Base-by-base conservation (phyloP, 92 coral and sea anemone species). In the Epizoanthus rinbou region DNA sequence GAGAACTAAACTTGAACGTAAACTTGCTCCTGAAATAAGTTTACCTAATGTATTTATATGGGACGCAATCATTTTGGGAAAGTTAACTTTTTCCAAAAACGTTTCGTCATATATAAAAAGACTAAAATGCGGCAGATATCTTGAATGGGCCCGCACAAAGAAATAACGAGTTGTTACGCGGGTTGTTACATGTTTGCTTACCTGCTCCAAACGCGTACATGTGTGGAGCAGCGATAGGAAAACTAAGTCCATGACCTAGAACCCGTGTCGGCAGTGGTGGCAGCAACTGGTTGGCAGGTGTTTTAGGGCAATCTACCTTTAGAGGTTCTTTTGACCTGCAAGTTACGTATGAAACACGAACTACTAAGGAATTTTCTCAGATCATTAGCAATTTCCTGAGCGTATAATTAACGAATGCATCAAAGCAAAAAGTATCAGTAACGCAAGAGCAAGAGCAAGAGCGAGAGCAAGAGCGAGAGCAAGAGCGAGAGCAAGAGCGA, bases 121-220 rank as follows among this genome's bases (percentile, higher is more conserved):
- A 43, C 11, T 6, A 43, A 43, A 43, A 43, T 43, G 50, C 1
- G 9, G 50, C 50, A 43, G 50, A 0, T 41, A 0, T 41, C 6
- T 41, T 41, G 47, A 41, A 41, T 41, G 47, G 47, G 47, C 47
- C 47, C 31, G 47, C 7, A 41, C 47, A 5, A 41, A 41, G 8
- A 41, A 41, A 41, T 41, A 41, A 41, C 47, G 19, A 39, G 53
- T 13, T 33, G n/a, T 39, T 39, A 2, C 31, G 1, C 31, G 1
- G 31, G 31, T 28, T 28, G 31, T 28, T 28, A 28, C 31, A 28
- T 28, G 53, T 43, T 37, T 15, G 8, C 33, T 33, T 6, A 69
- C 75, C 57, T 69, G 56, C 54, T 41, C 39, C 56, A 69, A 69
- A 69, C 16, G 75, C 14, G 39, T n/a, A 69, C 75, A 43, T 14